Evolutionary conservation across 30 jellyfish, hydroid and myxozoan genomes (phyloP).

Genomic region (Chironex yamaguchii): DNA sequence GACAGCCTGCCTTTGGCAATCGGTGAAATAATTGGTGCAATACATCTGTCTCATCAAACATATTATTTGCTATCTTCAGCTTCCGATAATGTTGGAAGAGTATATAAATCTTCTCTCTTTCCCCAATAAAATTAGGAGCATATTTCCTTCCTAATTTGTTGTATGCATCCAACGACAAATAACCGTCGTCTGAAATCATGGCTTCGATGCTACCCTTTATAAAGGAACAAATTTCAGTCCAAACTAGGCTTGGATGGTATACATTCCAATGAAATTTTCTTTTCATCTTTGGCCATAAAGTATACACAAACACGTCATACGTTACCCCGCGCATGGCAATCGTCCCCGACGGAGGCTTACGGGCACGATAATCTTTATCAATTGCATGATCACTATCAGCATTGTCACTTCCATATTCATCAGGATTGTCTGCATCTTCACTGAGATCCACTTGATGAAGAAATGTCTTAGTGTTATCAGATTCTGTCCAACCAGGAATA

Average conservation of each 20-base stretch:
- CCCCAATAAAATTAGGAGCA: slow-evolving; percentile 87
- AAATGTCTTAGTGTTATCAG: slow-evolving; percentile 56
- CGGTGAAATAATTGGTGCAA: slow-evolving; percentile 71
- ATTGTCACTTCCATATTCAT: slow-evolving; percentile 2
- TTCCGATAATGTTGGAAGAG: slow-evolving; percentile 61
- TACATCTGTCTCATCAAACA: slow-evolving; percentile 79
- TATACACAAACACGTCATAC: slow-evolving; percentile 63
- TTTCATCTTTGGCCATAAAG: slow-evolving; percentile 78
- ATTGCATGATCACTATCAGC: slow-evolving; percentile 30
- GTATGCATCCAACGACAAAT: slow-evolving; percentile 61
- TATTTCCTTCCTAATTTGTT: slow-evolving; percentile 75
- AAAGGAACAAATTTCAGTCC: slow-evolving; percentile 93
- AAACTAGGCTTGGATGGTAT: slow-evolving; percentile 84
- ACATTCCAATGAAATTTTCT: slow-evolving; percentile 29
- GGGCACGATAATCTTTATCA: not conserved
- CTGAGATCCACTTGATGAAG: slow-evolving; percentile 71
- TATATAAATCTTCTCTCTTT: slow-evolving; percentile 72
- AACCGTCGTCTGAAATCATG: slow-evolving; percentile 58
- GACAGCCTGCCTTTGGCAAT: slow-evolving; percentile 19
- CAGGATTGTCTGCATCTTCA: slow-evolving; percentile 57
- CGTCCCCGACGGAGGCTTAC: not conserved
- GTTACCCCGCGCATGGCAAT: slow-evolving; percentile 64
- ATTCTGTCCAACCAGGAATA: slow-evolving; percentile 89
- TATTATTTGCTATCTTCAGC: slow-evolving; percentile 24
- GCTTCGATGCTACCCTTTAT: slow-evolving; percentile 83